These are phyloP conservation scores for Albula glossodonta DNA, from an alignment of 2,113 vertebrate species.

Conservation along the genomic window DNA sequence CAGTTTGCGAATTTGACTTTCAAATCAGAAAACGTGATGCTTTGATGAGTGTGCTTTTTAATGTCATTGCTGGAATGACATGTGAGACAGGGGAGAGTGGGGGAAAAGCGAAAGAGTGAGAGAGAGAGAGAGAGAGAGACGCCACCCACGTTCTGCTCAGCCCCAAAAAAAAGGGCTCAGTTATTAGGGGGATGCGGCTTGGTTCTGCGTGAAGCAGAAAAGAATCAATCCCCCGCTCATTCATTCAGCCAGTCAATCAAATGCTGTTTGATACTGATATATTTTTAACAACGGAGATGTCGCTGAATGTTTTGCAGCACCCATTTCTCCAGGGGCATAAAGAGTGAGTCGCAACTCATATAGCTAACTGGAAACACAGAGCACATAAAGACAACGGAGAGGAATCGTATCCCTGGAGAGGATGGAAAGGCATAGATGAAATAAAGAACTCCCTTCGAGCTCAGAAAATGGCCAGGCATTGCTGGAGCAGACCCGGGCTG, in stretches of 20 bases:
- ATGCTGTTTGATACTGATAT: too few relatives aligned
- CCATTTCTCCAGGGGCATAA: too few relatives aligned
- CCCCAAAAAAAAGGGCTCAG: background rate
- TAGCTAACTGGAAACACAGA: too few relatives aligned
- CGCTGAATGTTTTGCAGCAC: too few relatives aligned
- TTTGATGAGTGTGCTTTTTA: background rate
- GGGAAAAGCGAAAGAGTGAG: background rate
- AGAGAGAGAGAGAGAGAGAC: background rate
- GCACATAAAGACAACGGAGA: too few relatives aligned
- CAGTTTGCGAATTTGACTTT: background rate
- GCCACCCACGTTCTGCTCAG: background rate
- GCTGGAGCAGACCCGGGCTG: too few relatives aligned
- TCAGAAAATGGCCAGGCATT: too few relatives aligned
- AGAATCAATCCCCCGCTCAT: background rate
- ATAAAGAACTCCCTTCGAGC: too few relatives aligned
- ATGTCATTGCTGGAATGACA: background rate
- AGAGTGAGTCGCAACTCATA: too few relatives aligned
- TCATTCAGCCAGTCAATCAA: background rate
- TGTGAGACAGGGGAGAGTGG: background rate
- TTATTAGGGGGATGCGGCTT: background rate
- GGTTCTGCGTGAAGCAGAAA: background rate
- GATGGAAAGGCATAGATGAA: too few relatives aligned
- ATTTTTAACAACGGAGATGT: too few relatives aligned
- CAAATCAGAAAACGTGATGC: constrained; percentile 11
- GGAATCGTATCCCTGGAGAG: too few relatives aligned